These are phyloP conservation scores for Cydia fagiglandana DNA, from an alignment of 1,140 invertebrate species.

Conservation along the genomic window DNA sequence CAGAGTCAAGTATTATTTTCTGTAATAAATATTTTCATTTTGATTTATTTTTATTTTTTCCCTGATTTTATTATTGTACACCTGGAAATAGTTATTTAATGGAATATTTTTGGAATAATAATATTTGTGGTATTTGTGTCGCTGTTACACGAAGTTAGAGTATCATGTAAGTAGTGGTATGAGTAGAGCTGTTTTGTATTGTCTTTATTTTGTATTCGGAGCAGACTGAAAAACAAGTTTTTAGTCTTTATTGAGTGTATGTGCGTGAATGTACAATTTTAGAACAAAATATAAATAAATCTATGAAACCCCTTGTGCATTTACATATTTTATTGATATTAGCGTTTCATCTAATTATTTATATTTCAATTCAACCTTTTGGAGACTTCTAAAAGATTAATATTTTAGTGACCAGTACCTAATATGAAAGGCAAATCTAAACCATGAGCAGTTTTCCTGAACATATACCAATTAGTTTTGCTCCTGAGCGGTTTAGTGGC, in stretches of 20 bases:
- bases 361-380: no score
- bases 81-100: neutral
- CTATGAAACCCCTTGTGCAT: constrained; percentile 45
- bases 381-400: no score
- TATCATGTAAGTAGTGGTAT: constrained; percentile 41
- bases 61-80: constrained; percentile 34
- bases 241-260: constrained; percentile 66
- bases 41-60: constrained; percentile 56
- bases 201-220: constrained; percentile 49
- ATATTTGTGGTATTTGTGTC: constrained; percentile 34
- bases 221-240: constrained; percentile 57
- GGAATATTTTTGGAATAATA: constrained; percentile 18
- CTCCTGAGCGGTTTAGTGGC: no score
- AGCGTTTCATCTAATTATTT: neutral
- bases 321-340: constrained; percentile 19
- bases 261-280: constrained; percentile 74
- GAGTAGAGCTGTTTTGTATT: constrained; percentile 54
- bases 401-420: no score
- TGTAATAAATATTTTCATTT: constrained; percentile 74
- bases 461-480: no score
- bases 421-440: no score
- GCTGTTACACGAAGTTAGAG: constrained; percentile 38
- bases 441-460: no score
- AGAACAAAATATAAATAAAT: constrained; percentile 70
- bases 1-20: constrained; percentile 75